Conservation (phyloP, 2,113 vertebrate genomes). For the Tetrao urogallus region DNA sequence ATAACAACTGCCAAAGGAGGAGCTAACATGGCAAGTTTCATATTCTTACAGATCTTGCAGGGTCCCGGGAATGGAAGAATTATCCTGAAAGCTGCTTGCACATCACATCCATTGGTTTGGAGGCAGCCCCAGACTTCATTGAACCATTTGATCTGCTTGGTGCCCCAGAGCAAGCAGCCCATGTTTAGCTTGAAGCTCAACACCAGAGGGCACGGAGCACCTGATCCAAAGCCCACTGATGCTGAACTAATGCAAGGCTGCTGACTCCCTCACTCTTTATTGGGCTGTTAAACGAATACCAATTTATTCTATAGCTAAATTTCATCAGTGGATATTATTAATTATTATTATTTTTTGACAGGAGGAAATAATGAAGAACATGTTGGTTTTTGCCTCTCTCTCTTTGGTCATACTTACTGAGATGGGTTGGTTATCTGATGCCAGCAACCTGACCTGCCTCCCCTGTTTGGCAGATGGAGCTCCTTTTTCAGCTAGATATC, state of each 20-base stretch:
- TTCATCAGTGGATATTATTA: not conserved
- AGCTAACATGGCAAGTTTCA: not conserved
- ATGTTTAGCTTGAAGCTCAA: not conserved
- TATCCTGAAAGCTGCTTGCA: accelerated
- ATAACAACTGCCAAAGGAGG: not conserved
- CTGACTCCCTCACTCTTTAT: not conserved
- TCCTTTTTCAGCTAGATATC: not conserved
- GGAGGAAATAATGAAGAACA: not conserved
- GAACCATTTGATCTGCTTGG: not conserved
- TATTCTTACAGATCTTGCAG: not conserved
- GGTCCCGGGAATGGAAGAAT: not conserved
- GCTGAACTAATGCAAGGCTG: not conserved
- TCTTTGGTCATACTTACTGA: not conserved
- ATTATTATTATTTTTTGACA: not conserved
- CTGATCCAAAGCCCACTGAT: not conserved
- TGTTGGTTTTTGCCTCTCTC: not conserved
- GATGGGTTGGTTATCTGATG: not conserved
- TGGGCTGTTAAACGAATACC: not conserved
- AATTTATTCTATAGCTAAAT: accelerated
- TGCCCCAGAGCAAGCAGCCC: not conserved
- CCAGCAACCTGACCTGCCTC: not conserved
- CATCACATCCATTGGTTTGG: accelerated
- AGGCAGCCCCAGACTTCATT: not conserved
- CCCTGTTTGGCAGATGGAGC: not conserved
- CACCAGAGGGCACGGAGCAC: not conserved